Conservation (phyloP, 2,888 invertebrate species). For the Spilosoma lubricipeda region DNA sequence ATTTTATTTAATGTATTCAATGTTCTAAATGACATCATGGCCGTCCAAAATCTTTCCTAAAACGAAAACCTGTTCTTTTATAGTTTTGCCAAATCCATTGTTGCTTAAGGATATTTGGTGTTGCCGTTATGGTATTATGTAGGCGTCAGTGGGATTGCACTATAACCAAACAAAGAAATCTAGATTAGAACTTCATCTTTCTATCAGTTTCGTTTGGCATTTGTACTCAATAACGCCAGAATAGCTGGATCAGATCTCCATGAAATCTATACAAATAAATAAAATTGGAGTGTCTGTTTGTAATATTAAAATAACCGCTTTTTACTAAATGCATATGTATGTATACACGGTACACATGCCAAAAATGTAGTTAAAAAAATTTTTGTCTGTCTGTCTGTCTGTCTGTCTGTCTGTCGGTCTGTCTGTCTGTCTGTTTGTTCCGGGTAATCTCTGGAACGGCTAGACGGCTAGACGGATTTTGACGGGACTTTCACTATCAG, state of each 20-base stretch:
- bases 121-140: constrained; percentile 25
- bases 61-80: constrained; percentile 30
- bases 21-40: constrained; percentile 35
- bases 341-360: too few species aligned
- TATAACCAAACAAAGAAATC: constrained; percentile 21
- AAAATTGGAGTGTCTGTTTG: too few species aligned
- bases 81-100: constrained; percentile 13
- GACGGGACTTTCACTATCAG: too few species aligned
- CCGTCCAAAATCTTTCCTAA: constrained; percentile 32
- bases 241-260: neutral
- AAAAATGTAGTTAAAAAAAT: too few species aligned
- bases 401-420: too few species aligned
- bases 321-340: too few species aligned
- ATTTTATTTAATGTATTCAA: constrained; percentile 4
- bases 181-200: constrained; percentile 24
- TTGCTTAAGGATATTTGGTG: constrained; percentile 19
- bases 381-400: too few species aligned
- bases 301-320: too few species aligned
- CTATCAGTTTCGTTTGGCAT: neutral
- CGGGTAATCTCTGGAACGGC: too few species aligned
- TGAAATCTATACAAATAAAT: too few species aligned
- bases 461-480: too few species aligned
- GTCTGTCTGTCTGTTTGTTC: too few species aligned
- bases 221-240: neutral
- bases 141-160: constrained; percentile 28